Conservation (phyloP, 1,140 invertebrate species). For the Holotrichia oblita region DNA sequence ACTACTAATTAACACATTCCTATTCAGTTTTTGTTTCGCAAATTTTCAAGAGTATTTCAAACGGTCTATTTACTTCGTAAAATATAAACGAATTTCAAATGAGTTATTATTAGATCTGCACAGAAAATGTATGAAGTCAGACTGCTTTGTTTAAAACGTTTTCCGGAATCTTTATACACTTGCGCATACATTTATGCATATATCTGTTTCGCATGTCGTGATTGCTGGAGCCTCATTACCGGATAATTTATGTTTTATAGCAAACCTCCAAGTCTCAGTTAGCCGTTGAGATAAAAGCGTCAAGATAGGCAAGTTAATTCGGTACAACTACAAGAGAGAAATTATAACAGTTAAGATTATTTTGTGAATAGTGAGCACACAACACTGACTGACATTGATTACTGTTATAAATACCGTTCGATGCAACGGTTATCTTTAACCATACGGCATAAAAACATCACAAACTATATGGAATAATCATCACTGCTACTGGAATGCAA, state of each 20-base stretch:
- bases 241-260: not conserved
- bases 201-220: not conserved
- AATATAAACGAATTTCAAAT: not conserved
- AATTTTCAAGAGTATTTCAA: not conserved
- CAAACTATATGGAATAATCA: conserved; percentile 26
- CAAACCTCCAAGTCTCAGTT: not conserved
- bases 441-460: not conserved
- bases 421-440: conserved; percentile 24
- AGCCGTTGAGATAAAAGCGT: not conserved
- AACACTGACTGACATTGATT: conserved; percentile 24
- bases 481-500: conserved; percentile 6
- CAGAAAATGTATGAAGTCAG: too few species aligned
- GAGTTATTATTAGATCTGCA: too few species aligned
- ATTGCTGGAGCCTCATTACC: not conserved
- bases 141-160: not conserved
- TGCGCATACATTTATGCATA: not conserved
- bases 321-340: conserved; percentile 7
- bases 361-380: conserved; percentile 13
- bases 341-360: conserved; percentile 21
- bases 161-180: not conserved
- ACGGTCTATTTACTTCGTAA: not conserved
- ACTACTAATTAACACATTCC: not conserved
- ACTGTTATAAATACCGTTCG: conserved; percentile 33
- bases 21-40: not conserved
- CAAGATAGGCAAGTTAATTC: conserved; percentile 10